phyloP scores from a whole-genome alignment of 2,797 vertebrate genomes.

The Paratrypauchen microcephalus region DNA sequence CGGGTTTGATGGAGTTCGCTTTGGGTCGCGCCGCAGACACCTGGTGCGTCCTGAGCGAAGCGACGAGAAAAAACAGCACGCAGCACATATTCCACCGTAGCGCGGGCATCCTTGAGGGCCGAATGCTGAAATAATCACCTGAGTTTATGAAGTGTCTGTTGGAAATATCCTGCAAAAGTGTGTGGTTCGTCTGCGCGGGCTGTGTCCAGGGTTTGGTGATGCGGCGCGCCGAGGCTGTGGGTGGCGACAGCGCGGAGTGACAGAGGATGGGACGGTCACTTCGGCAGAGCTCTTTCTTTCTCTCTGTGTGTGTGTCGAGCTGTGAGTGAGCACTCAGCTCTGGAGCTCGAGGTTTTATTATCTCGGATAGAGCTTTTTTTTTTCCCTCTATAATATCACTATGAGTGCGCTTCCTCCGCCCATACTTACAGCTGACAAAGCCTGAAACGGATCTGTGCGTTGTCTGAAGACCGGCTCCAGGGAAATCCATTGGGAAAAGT shows the following conservation, averaged over 20 bases:
- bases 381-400: constrained; percentile 80
- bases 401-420: constrained; percentile 78
- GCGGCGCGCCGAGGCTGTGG: constrained; percentile 22
- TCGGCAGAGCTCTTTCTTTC: constrained; percentile 50
- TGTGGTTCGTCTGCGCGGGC: constrained; percentile 40
- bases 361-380: constrained; percentile 60
- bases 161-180: constrained; percentile 7
- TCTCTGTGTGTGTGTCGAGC: constrained; percentile 56
- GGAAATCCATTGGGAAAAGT: constrained; percentile 61
- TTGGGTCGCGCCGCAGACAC: constrained; percentile 82
- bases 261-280: constrained; percentile 38
- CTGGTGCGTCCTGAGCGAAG: constrained; percentile 84
- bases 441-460: constrained; percentile 73
- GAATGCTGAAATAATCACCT: background rate
- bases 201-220: constrained; percentile 31
- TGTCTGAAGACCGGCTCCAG: constrained; percentile 70
- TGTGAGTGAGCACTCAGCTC: constrained; percentile 58
- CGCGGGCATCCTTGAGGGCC: constrained; percentile 79
- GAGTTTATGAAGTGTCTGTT: background rate
- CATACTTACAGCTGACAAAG: constrained; percentile 77
- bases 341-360: constrained; percentile 74
- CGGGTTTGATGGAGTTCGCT: constrained; percentile 94
- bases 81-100: constrained; percentile 83
- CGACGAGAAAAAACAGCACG: constrained; percentile 84
- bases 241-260: constrained; percentile 20